Conservation (phyloP, 2,113 vertebrate species). For the Equus przewalskii region DNA sequence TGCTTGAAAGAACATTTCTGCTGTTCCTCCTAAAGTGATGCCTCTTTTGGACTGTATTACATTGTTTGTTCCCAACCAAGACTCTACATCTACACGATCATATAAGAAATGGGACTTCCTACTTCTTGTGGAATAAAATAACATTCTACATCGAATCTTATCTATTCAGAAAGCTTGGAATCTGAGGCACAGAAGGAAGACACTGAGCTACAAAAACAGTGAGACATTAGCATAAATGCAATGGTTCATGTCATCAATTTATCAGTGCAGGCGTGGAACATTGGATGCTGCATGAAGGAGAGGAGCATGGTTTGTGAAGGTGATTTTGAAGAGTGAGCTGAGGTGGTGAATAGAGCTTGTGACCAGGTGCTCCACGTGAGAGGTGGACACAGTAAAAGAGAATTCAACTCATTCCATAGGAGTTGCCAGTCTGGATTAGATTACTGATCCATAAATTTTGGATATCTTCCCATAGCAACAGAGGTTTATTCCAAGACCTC, state of each 20-base stretch:
- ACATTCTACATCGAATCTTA: background rate
- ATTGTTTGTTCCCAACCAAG: background rate
- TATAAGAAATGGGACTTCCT: background rate
- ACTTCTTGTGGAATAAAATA: background rate
- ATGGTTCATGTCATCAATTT: background rate
- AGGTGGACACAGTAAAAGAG: background rate
- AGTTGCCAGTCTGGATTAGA: slow-evolving; percentile 72
- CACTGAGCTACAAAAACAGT: background rate
- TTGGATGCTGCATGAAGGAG: background rate
- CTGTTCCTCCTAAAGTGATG: background rate
- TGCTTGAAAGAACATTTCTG: background rate
- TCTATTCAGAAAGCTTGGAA: background rate
- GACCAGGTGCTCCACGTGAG: background rate
- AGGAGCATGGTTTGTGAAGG: background rate
- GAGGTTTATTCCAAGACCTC: slow-evolving; percentile 35
- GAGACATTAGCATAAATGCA: background rate
- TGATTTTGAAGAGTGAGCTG: background rate
- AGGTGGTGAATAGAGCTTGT: background rate
- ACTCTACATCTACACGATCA: background rate
- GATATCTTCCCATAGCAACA: slow-evolving; percentile 45
- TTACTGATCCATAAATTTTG: slow-evolving; percentile 67
- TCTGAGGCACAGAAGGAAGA: background rate
- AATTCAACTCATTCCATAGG: slow-evolving; percentile 20
- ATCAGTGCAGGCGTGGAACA: background rate
- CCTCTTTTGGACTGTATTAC: background rate